Conservation (phyloP, 1,140 invertebrate species). For the Teleopsis dalmanni region DNA sequence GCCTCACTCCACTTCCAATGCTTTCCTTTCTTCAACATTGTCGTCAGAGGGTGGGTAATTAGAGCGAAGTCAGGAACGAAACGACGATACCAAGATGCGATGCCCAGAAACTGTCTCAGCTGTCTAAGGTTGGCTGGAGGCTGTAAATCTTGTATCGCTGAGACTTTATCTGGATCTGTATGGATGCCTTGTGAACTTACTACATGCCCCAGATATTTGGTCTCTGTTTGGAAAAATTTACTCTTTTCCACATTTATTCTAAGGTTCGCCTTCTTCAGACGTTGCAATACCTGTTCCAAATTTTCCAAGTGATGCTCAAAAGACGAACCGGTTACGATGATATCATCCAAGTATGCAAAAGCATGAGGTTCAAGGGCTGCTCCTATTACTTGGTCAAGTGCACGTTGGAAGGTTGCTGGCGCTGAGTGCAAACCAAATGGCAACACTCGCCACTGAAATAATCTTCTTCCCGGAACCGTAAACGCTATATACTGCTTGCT, state of each 20-base stretch:
- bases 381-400: too few relatives aligned
- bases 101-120: conserved; percentile 43
- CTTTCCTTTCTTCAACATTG: too few relatives aligned
- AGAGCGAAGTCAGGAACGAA: conserved; percentile 36
- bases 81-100: conserved; percentile 37
- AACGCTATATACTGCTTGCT: conserved; percentile 39
- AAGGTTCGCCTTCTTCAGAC: conserved; percentile 13
- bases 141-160: conserved; percentile 9
- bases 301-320: conserved; percentile 2
- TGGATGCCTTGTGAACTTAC: conserved; percentile 29
- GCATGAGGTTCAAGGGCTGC: conserved; percentile 20
- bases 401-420: conserved; percentile 4
- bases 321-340: background rate
- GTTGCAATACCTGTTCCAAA: background rate
- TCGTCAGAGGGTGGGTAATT: conserved; percentile 23
- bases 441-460: too few relatives aligned
- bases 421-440: conserved; percentile 19
- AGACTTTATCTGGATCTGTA: conserved; percentile 31
- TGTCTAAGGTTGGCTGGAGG: conserved; percentile 23
- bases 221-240: conserved; percentile 19
- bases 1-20: too few relatives aligned
- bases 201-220: conserved; percentile 9
- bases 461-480: too few relatives aligned
- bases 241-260: conserved; percentile 22
- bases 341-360: conserved; percentile 12